phyloP scores from a whole-genome alignment of 2,888 invertebrate genomes.

The Nycteola revayana region DNA sequence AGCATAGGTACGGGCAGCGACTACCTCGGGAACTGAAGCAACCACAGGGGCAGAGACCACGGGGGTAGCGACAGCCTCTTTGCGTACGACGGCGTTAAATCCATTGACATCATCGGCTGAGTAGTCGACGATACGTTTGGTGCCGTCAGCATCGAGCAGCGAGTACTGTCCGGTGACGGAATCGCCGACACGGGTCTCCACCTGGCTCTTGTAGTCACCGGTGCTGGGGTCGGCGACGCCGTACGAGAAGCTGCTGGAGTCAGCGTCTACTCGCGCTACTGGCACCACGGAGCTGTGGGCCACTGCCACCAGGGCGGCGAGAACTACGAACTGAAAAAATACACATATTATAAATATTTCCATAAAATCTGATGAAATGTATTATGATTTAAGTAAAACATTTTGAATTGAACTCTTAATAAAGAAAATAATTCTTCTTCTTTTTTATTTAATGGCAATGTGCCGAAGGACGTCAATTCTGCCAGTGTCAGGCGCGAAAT shows the following conservation, averaged over 20 bases:
- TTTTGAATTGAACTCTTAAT: no score
- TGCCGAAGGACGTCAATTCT: no score
- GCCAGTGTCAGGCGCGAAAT: no score
- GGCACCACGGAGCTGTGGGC: slow-evolving; percentile 61
- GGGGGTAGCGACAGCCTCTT: slow-evolving; percentile 59
- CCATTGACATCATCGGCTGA: slow-evolving; percentile 75
- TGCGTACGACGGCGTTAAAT: slow-evolving; percentile 80
- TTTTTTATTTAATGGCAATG: no score
- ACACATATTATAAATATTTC: no score
- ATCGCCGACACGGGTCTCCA: slow-evolving; percentile 74
- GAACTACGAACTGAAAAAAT: slow-evolving; percentile 58
- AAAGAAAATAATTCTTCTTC: no score
- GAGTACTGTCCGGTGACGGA: slow-evolving; percentile 78
- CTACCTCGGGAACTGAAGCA: slow-evolving; percentile 11
- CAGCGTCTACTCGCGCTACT: slow-evolving; percentile 51
- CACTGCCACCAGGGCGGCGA: slow-evolving; percentile 54
- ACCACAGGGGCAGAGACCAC: slow-evolving; percentile 33
- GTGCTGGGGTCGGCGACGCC: slow-evolving; percentile 79
- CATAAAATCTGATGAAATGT: no score
- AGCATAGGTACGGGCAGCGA: slow-evolving; percentile 27
- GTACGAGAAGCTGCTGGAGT: slow-evolving; percentile 73
- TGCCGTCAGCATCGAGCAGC: slow-evolving; percentile 77
- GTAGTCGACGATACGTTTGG: slow-evolving; percentile 79
- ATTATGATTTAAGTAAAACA: background rate
- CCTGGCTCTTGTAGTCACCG: slow-evolving; percentile 80